Base-by-base conservation (phyloP, 2,888 invertebrate species). In the Eristalis intricaria region DNA sequence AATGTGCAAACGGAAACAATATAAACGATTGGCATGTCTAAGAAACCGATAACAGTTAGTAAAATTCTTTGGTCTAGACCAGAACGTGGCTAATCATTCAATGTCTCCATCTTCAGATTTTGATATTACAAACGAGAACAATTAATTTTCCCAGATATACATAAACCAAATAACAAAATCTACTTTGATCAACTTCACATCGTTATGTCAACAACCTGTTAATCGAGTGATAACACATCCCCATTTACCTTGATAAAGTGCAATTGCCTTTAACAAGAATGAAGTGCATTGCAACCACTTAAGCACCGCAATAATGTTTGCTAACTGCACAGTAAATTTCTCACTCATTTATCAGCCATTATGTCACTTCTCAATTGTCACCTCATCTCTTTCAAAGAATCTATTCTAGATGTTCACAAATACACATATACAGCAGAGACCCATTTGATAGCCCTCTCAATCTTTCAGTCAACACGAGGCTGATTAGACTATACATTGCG, bases 301-400 rank as follows among this genome's bases (percentile, higher is more conserved):
- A 43, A n/a, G 19, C 19, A 19, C 19, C 8, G 19, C 50, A 50
- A 19, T 19, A 19, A 8, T 19, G 19, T 50, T 19, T 50, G 50
- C 19, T 8, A n/a, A n/a, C 43, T n/a, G n/a, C 19, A n/a, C 19
- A 19, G 19, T 50, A 8, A 19, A 7, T 19, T 2, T 19, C 50
- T 19, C 8, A 8, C 19, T 8, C 50, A 8, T 19, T 50, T 19
- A 50, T 50, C 50, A 50, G 19, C 5, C 50, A 50, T 50, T 50
- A 50, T 50, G 50, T 50, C 50, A 50, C n/a, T n/a, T 19, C 50
- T 19, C 50, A 22, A 35, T 23, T 69, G 69, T 69, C 69, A 69
- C 69, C 69, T 69, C 69, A 69, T 69, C 35, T 35, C 15, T 19
- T 7, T 50, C 0, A 19, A 50, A 19, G 50, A 50, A 43, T 43